Conservation (phyloP, 2,888 invertebrate genomes). For the Parasteatoda lunata region DNA sequence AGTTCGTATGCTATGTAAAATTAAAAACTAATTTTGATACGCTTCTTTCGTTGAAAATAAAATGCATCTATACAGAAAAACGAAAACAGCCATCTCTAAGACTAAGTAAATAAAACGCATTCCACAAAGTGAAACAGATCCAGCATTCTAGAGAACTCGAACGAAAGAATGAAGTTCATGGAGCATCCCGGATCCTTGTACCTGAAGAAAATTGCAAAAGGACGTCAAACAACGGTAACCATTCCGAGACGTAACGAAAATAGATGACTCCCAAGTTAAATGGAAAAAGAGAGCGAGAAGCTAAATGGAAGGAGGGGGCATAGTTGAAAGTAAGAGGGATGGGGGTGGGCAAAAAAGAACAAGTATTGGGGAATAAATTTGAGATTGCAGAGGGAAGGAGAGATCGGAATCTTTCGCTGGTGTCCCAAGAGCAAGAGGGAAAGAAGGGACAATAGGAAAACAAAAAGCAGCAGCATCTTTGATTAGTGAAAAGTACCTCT, state of each 20-base stretch:
- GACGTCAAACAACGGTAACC: slow-evolving; percentile 50
- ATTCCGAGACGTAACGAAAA: slow-evolving; percentile 59
- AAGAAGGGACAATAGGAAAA: slow-evolving; percentile 64
- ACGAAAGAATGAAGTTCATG: no score
- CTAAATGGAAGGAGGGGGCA: slow-evolving; percentile 36
- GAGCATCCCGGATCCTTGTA: background rate
- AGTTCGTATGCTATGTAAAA: no score
- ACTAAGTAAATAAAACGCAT: no score
- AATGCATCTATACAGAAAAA: no score
- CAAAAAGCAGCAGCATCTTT: slow-evolving; percentile 66
- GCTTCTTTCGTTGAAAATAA: no score
- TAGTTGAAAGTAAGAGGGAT: background rate
- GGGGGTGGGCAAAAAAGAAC: background rate
- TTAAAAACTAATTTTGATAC: no score
- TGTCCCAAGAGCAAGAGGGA: slow-evolving; percentile 49
- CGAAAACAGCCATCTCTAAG: no score
- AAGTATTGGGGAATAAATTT: slow-evolving; percentile 53
- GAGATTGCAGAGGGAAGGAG: slow-evolving; percentile 50
- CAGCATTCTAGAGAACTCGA: no score
- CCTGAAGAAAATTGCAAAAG: slow-evolving; percentile 4
- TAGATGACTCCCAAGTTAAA: slow-evolving; percentile 55
- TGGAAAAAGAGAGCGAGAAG: slow-evolving; percentile 47
- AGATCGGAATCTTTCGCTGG: slow-evolving; percentile 54
- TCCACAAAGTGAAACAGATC: no score
- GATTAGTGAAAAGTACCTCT: slow-evolving; percentile 66